These are phyloP conservation scores for Bettongia penicillata DNA, from an alignment of 2,113 vertebrate species.

Conservation along the genomic window DNA sequence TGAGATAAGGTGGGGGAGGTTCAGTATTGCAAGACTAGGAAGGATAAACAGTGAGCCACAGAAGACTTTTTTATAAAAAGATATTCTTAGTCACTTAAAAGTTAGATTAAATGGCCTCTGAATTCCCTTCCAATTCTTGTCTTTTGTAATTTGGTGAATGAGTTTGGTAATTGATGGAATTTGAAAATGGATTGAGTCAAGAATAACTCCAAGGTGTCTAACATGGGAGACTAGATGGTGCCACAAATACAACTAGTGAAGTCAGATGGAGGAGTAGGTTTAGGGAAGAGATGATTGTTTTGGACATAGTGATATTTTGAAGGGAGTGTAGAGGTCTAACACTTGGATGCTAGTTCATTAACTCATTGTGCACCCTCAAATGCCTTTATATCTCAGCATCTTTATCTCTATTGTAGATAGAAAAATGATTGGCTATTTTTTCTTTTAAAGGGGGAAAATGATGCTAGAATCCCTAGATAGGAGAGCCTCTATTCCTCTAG, in stretches of 20 bases:
- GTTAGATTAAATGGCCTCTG: not conserved
- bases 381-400: not conserved
- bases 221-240: not conserved
- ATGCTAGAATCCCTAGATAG: not conserved
- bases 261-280: not conserved
- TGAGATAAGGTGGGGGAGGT: not conserved
- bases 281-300: not conserved
- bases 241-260: not conserved
- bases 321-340: not conserved
- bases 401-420: not conserved
- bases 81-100: not conserved
- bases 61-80: not conserved
- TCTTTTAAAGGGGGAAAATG: not conserved
- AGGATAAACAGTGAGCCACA: not conserved
- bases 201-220: not conserved
- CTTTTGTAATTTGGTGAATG: not conserved
- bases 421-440: not conserved
- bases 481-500: not conserved
- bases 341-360: not conserved
- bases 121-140: not conserved
- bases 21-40: not conserved
- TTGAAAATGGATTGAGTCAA: not conserved
- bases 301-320: not conserved
- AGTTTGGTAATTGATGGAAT: not conserved
- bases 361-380: not conserved